phyloP scores from a whole-genome alignment of 2,888 invertebrate genomes.

The Steinernema carpocapsae region DNA sequence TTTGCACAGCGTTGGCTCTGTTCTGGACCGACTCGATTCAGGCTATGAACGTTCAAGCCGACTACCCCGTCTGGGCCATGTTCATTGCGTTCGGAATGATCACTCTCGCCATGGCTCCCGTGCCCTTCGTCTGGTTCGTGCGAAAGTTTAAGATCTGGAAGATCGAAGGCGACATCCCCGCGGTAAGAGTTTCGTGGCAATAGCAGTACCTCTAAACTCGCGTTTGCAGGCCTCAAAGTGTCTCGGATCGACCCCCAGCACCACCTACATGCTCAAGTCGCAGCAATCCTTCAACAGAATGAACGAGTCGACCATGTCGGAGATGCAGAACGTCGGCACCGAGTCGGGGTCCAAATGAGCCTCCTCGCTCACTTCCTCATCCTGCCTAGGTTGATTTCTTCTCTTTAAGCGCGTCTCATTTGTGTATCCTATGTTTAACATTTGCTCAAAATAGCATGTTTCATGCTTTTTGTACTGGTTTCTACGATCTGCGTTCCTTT shows the following conservation, averaged over 20 bases:
- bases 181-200: conserved; percentile 43
- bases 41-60: conserved; percentile 37
- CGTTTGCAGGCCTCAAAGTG: conserved; percentile 81
- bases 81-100: conserved; percentile 64
- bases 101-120: conserved; percentile 73
- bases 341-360: background rate
- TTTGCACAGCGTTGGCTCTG: background rate
- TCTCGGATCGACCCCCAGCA: conserved; percentile 89
- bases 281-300: conserved; percentile 67
- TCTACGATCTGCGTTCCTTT: conserved; percentile 21
- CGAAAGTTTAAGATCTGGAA: conserved; percentile 86
- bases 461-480: conserved; percentile 14
- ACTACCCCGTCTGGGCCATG: conserved; percentile 66
- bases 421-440: conserved; percentile 4
- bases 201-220: background rate
- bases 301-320: conserved; percentile 62
- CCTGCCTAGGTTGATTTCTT: conserved; percentile 8
- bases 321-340: conserved; percentile 47
- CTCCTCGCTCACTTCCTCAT: background rate
- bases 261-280: conserved; percentile 86
- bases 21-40: background rate
- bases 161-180: conserved; percentile 84
- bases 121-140: conserved; percentile 83
- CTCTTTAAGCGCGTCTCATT: background rate
- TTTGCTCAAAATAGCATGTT: conserved; percentile 23